Evolutionary conservation across 2,888 invertebrate species (phyloP).

Genomic region (Pediacus dermestoides): DNA sequence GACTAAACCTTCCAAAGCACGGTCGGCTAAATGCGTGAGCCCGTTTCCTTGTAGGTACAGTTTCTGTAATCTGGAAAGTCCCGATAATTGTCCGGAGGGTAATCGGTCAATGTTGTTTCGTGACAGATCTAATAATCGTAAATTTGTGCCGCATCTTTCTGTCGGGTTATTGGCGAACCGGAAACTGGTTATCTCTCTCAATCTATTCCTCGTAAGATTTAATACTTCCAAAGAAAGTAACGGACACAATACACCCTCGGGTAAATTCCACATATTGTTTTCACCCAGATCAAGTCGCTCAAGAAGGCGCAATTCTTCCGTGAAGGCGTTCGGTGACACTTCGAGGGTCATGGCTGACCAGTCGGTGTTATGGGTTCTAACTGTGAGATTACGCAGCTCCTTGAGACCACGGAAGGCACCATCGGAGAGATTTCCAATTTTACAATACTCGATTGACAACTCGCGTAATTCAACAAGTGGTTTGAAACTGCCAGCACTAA

Average conservation of each 20-base stretch:
- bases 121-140: slow-evolving; percentile 70
- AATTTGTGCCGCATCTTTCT: slow-evolving; percentile 67
- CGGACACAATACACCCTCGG: slow-evolving; percentile 74
- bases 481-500: slow-evolving; percentile 72
- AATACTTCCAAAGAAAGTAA: slow-evolving; percentile 69
- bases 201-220: slow-evolving; percentile 75
- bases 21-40: slow-evolving; percentile 70
- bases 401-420: slow-evolving; percentile 78
- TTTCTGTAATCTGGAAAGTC: slow-evolving; percentile 66
- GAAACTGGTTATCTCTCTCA: slow-evolving; percentile 71
- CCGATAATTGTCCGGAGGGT: slow-evolving; percentile 68
- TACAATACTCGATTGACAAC: slow-evolving; percentile 77
- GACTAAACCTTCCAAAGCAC: slow-evolving; percentile 71
- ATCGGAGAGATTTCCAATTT: slow-evolving; percentile 75
- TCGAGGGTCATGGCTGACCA: slow-evolving; percentile 79
- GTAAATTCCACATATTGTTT: slow-evolving; percentile 77
- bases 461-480: slow-evolving; percentile 72
- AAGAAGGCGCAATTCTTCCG: slow-evolving; percentile 67
- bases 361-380: slow-evolving; percentile 79
- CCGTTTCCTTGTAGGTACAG: slow-evolving; percentile 75
- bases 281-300: slow-evolving; percentile 73
- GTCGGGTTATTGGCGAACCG: slow-evolving; percentile 59
- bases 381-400: slow-evolving; percentile 73
- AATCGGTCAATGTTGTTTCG: slow-evolving; percentile 74
- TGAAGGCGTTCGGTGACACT: slow-evolving; percentile 70